Evolutionary conservation across 2,797 vertebrate genomes (phyloP).

Genomic region (Lutjanus campechanus): DNA sequence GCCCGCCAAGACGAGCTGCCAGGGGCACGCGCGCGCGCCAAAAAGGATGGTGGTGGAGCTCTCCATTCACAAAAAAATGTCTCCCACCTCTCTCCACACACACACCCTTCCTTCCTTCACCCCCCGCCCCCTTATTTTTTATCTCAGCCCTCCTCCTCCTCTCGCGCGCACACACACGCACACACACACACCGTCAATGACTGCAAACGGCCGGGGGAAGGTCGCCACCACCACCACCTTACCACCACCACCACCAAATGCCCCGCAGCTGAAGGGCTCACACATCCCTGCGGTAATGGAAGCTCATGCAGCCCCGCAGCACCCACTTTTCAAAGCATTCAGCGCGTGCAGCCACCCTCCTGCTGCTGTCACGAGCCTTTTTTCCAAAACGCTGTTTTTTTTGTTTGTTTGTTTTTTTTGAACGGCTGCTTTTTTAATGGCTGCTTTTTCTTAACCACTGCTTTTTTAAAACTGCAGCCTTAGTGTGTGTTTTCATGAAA

Average conservation of each 20-base stretch:
- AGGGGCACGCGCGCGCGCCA: constrained; percentile 34
- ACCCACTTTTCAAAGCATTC: not conserved
- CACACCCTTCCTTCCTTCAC: constrained; percentile 14
- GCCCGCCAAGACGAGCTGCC: constrained; percentile 26
- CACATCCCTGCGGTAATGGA: constrained; percentile 41
- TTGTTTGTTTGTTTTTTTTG: no score
- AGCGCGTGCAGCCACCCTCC: no score
- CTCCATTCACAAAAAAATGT: constrained; percentile 81
- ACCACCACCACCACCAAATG: constrained; percentile 44
- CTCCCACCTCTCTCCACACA: constrained; percentile 30
- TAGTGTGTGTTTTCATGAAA: not conserved
- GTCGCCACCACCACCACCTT: constrained; percentile 54
- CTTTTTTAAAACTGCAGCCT: not conserved
- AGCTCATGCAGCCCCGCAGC: constrained; percentile 30
- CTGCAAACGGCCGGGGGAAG: constrained; percentile 71
- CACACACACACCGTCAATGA: constrained; percentile 49
- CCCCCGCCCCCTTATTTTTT: constrained; percentile 42
- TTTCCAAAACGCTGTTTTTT: not conserved
- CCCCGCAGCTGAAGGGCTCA: constrained; percentile 10
- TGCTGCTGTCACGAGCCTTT: constrained; percentile 14
- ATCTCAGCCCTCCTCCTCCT: constrained; percentile 15
- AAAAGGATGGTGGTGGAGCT: constrained; percentile 62
- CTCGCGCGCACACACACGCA: not conserved
- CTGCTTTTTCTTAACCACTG: no score
- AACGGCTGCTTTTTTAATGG: no score